These are phyloP conservation scores for Nesoenas mayeri DNA, from an alignment of 2,113 vertebrate genomes.

Conservation along the genomic window DNA sequence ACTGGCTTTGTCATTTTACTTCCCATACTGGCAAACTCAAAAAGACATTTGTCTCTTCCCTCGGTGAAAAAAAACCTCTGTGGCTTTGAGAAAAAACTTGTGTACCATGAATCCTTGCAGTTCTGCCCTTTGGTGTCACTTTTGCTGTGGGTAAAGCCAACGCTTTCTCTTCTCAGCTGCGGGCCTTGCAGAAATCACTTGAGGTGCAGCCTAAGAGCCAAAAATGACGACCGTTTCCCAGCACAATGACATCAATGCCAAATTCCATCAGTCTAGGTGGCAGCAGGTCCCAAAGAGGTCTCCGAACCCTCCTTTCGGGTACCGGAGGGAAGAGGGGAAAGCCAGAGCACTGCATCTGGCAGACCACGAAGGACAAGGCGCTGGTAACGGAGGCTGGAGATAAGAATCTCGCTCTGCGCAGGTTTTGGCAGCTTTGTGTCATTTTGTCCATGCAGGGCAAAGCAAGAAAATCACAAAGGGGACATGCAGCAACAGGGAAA, in stretches of 20 bases:
- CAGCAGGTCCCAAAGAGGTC: neutral
- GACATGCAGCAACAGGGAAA: slow-evolving; percentile 17
- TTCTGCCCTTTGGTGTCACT: neutral
- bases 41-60: neutral
- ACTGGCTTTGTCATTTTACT: neutral
- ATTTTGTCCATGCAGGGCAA: neutral
- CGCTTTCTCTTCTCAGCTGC: neutral
- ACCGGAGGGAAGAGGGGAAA: neutral
- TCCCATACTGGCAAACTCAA: neutral
- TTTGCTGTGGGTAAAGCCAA: neutral
- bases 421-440: slow-evolving; percentile 49
- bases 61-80: neutral
- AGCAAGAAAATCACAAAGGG: slow-evolving; percentile 31
- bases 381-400: neutral
- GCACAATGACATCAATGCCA: neutral
- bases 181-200: neutral
- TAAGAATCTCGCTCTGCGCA: neutral
- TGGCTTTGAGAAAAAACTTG: neutral
- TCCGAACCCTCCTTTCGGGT: neutral
- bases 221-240: neutral
- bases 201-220: neutral
- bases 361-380: neutral
- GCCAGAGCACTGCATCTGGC: neutral
- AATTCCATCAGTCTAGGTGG: neutral
- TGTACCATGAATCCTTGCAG: neutral